Evolutionary conservation across 2,888 invertebrate genomes (phyloP), one percentile per base, ranked within the genome.

Genomic region (Tricholauxania praeusta): DNA sequence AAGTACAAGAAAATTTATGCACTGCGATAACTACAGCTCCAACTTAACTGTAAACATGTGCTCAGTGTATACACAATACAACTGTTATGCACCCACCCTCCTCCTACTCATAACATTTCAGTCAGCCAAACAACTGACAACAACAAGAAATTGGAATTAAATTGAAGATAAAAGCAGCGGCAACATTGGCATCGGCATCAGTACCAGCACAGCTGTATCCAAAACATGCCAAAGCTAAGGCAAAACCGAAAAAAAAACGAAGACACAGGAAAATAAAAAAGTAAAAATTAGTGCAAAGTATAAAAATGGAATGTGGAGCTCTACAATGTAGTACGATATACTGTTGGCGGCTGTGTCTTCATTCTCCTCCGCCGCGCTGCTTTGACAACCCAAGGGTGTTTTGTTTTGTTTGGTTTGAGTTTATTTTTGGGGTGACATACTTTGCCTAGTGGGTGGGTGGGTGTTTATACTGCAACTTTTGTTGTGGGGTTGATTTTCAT

Each of bases 61-160:
- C 5, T 10, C 39, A 39, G 39, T 39, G 39, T 39, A 39, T 39
- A 8, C 10, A 39, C 39, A 39, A 39, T 39, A 39, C 10, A 39
- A 10, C 39, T 39, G 39, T 10, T 39, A 39, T 39, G 39, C 39
- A 39, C 39, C 39, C 39, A 39, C 7, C 39, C 22, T 22, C 39
- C 22, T 22, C 22, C 55, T 55, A 19, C 22, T 17, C 55, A 55
- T 55, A 55, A 22, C 19, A 55, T 55, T 53, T 19, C 17, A 55
- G 14, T 59, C 19, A 15, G 59, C 19, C 47, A 17, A 17, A 60
- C 17, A 55, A 72, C 63, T 64, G 73, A 67, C 73, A 74, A 74
- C 60, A 72, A 67, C 72, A 48, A 70, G 71, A 71, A 74, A 71
- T 74, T 63, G 60, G 63, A 73, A 73, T 70, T 73, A 70, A 72